Conservation (phyloP, 2,888 invertebrate species). For the Kryphioiulus occultus region DNA sequence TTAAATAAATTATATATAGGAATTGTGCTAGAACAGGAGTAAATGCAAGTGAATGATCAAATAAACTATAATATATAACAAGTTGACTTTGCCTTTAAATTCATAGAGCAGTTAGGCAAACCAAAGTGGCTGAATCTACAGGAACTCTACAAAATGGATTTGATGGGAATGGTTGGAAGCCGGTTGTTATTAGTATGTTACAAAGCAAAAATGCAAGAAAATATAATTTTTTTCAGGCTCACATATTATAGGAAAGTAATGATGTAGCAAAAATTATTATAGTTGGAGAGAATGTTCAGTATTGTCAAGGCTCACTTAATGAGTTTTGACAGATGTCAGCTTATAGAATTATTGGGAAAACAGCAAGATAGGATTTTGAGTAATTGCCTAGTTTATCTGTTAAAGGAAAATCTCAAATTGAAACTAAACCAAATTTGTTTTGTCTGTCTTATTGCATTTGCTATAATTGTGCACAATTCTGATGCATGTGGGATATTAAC, state of each 20-base stretch:
- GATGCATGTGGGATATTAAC: background rate
- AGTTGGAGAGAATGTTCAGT: background rate
- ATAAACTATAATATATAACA: background rate
- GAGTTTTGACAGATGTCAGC: background rate
- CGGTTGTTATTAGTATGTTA: background rate
- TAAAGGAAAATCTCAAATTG: background rate
- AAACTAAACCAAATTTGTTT: background rate
- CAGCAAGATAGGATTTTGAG: background rate
- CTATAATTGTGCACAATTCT: background rate
- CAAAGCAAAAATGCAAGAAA: background rate
- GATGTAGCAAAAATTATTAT: background rate
- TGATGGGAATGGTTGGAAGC: constrained; percentile 34
- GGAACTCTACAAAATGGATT: background rate
- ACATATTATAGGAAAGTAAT: background rate
- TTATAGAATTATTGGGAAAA: background rate
- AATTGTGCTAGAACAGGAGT: constrained; percentile 28
- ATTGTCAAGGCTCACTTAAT: background rate
- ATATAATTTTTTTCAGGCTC: background rate
- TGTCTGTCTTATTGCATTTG: background rate
- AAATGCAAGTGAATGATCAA: background rate
- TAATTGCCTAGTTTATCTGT: background rate
- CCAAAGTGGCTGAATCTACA: background rate
- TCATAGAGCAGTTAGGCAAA: background rate
- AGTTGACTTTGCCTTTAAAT: background rate
- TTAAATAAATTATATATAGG: background rate